A percentile compares a stretch with the other conserved stretches of the same genome.
Evolutionary conservation across 2,797 vertebrate genomes (phyloP).

Genomic region (Podargus strigoides): DNA sequence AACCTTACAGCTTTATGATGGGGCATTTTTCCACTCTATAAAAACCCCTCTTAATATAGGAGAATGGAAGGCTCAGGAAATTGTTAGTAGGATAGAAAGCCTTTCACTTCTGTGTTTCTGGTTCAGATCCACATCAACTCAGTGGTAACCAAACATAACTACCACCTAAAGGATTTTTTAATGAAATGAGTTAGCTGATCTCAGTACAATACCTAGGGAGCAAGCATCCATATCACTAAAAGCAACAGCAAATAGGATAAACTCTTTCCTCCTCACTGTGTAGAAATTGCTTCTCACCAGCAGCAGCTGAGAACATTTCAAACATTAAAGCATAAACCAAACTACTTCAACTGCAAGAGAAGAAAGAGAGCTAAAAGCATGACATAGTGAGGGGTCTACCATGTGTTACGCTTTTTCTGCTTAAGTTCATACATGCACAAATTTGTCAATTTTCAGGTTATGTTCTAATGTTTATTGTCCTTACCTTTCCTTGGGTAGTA

Average conservation of each 20-base stretch:
- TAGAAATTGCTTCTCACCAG: background rate
- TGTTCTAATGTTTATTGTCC: background rate
- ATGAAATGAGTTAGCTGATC: slow-evolving; percentile 25
- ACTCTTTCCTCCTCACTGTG: background rate
- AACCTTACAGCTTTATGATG: slow-evolving; percentile 58
- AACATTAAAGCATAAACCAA: background rate
- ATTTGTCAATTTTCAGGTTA: background rate
- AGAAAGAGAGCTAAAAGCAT: background rate
- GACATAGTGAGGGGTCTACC: background rate
- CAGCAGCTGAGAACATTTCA: background rate
- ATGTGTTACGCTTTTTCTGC: background rate
- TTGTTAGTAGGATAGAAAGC: slow-evolving; percentile 57
- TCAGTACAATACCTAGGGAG: background rate
- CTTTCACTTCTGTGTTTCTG: slow-evolving; percentile 58
- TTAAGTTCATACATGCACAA: background rate
- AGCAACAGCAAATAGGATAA: background rate
- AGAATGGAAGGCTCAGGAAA: slow-evolving; percentile 63
- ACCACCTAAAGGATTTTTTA: slow-evolving; percentile 41
- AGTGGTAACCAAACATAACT: slow-evolving; percentile 49
- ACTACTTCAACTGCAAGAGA: background rate
- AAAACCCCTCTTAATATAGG: slow-evolving; percentile 40
- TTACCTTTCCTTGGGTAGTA: background rate
- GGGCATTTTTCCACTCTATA: slow-evolving; percentile 55
- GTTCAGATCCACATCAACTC: slow-evolving; percentile 52
- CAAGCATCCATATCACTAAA: background rate